These are phyloP conservation scores for Neodon shergylaensis DNA, from an alignment of 2,113 vertebrate species.

Conservation along the genomic window DNA sequence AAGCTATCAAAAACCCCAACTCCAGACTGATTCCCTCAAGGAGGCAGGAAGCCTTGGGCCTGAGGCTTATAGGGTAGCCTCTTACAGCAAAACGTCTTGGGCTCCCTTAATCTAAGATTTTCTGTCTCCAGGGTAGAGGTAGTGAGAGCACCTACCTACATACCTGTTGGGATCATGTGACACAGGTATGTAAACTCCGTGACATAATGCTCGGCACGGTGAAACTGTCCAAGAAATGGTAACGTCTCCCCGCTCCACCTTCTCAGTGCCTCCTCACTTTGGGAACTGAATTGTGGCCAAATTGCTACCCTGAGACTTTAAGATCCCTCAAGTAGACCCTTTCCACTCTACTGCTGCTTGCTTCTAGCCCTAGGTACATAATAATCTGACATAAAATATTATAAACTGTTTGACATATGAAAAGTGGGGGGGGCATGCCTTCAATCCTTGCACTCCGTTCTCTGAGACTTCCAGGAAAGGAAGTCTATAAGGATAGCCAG, in stretches of 20 bases:
- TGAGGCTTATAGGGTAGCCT: background rate
- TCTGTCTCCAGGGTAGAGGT: background rate
- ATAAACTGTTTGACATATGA: background rate
- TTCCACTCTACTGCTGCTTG: background rate
- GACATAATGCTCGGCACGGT: background rate
- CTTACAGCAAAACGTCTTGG: background rate
- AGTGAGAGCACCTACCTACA: background rate
- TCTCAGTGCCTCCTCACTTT: background rate
- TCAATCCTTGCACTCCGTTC: background rate
- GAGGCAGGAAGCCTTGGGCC: background rate
- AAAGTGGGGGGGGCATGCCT: background rate
- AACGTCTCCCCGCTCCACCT: background rate
- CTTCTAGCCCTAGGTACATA: background rate
- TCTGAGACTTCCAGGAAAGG: background rate
- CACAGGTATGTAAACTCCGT: background rate
- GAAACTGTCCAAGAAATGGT: background rate
- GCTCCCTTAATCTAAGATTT: constrained; percentile 33
- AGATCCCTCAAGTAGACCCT: background rate
- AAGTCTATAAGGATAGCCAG: background rate
- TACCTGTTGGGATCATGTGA: background rate
- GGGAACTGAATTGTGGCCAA: background rate
- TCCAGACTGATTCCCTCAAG: background rate
- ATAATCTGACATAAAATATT: constrained; percentile 31
- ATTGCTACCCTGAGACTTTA: background rate
- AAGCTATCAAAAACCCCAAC: background rate